A percentile compares a stretch with the other conserved stretches of the same genome.
These are phyloP conservation scores for Gavia stellata DNA, from an alignment of 2,113 vertebrate species.

Conservation along the genomic window DNA sequence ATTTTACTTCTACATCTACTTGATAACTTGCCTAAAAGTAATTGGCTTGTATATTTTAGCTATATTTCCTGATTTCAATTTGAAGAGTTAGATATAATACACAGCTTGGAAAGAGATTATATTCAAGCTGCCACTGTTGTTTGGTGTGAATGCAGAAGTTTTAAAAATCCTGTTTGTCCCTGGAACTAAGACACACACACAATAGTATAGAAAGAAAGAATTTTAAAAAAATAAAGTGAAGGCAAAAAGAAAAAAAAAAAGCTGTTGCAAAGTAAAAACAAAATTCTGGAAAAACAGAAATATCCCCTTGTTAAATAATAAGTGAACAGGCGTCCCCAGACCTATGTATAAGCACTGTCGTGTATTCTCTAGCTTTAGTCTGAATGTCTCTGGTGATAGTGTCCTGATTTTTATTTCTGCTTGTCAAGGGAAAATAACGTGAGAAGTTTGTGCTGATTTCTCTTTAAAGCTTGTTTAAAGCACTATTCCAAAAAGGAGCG, in stretches of 20 bases:
- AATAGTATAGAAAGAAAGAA: neutral
- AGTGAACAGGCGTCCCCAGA: neutral
- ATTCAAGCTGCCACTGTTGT: neutral
- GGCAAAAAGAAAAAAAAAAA: neutral
- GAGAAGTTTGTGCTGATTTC: neutral
- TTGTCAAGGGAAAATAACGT: neutral
- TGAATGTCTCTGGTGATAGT: neutral
- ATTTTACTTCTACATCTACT: conserved; percentile 28
- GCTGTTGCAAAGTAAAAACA: neutral
- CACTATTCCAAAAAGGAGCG: neutral
- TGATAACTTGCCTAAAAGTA: neutral
- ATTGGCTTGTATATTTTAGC: neutral
- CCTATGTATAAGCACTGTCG: neutral
- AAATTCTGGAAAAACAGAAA: neutral
- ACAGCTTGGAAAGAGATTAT: neutral
- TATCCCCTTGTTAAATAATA: neutral
- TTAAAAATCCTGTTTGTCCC: neutral
- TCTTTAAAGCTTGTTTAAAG: neutral
- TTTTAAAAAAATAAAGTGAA: neutral
- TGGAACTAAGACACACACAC: neutral
- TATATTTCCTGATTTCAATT: neutral
- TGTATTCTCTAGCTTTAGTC: neutral
- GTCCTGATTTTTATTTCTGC: neutral
- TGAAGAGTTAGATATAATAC: neutral
- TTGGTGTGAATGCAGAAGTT: neutral